Base-by-base conservation (phyloP, 2,113 vertebrate species). In the Cyprinodon tularosa region DNA sequence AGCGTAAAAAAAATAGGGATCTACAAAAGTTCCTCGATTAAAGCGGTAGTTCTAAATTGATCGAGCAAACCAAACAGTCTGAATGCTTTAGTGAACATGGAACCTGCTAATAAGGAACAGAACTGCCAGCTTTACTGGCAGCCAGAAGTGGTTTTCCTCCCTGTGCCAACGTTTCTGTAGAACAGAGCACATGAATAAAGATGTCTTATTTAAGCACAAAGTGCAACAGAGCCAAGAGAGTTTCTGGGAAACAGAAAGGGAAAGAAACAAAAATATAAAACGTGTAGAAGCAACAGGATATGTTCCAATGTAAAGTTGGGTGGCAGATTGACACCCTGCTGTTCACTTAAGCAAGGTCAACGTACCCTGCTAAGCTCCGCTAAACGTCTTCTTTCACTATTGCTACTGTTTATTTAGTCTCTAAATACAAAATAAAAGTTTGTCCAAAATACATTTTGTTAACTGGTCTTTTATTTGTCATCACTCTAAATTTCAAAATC, bases 121-220 rank as follows among this genome's bases (percentile, higher is more conserved):
- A 44, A 84, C 62, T 76, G 71, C 63, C 84, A 84, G 72, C 72
- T 60, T 70, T 22, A 78, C 66, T 73, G 78, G 72, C 76, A 72
- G 74, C 50, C 67, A 37, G 14, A 47, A 39, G 47, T 17, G 40
- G 65, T 77, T 78, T 82, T 62, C 75, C 69, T 59, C 62, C n/a
- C 68, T 47, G 65, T 76, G 73, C 83, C 83, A 86, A 60, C 37
- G 65, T 73, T 77, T 76, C 66, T 76, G 72, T 73, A 64, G 2
- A 74, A 71, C 20, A 66, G 22, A 62, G 57, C 57, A 59, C 14
- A 47, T 70, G 48, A n/a, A 70, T 70, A 11, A 70, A 48, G 45
- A 67, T 14, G 22, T 45, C 66, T 15, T 37, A 47, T 67, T 67
- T 10, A 67, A n/a, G 36, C 17, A 37, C 44, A 68, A 53, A 39